phyloP scores from a whole-genome alignment of 2,113 vertebrate species.

The Oreotrochilus melanogaster region DNA sequence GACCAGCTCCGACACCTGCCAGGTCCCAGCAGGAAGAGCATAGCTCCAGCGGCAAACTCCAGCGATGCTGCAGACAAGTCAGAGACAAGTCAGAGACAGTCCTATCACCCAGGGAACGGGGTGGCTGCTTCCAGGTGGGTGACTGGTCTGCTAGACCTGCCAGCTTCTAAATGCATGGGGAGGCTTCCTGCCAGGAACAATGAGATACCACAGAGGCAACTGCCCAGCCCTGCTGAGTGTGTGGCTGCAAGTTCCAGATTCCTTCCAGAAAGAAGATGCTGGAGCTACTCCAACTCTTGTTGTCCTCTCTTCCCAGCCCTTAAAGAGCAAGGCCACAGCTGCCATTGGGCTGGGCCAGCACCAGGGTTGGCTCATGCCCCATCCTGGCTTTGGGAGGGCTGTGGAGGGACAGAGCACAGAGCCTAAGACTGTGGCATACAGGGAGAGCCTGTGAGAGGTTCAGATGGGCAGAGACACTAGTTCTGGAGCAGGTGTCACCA shows the following conservation, averaged over 20 bases:
- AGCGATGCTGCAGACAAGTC: rapidly evolving
- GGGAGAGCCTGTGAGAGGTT: neutral
- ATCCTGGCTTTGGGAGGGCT: neutral
- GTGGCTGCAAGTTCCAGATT: neutral
- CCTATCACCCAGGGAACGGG: rapidly evolving
- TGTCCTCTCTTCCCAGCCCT: neutral
- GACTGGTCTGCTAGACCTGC: neutral
- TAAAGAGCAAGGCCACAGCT: neutral
- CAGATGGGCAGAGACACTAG: neutral
- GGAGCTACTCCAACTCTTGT: neutral
- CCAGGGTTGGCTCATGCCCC: neutral
- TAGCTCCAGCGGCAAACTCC: neutral
- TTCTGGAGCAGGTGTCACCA: neutral
- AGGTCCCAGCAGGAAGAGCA: neutral
- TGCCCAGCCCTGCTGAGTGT: neutral
- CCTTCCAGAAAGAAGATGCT: neutral
- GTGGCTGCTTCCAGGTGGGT: neutral
- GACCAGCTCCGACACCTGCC: neutral
- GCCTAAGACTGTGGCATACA: neutral
- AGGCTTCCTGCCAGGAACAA: neutral
- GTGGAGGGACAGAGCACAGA: neutral
- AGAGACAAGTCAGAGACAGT: rapidly evolving
- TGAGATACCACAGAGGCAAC: neutral
- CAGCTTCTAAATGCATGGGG: neutral
- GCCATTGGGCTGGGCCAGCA: neutral